A percentile compares a stretch with the other conserved stretches of the same genome.
Evolutionary conservation across 2,888 invertebrate genomes (phyloP).

Genomic region (Ophion slaviceki): DNA sequence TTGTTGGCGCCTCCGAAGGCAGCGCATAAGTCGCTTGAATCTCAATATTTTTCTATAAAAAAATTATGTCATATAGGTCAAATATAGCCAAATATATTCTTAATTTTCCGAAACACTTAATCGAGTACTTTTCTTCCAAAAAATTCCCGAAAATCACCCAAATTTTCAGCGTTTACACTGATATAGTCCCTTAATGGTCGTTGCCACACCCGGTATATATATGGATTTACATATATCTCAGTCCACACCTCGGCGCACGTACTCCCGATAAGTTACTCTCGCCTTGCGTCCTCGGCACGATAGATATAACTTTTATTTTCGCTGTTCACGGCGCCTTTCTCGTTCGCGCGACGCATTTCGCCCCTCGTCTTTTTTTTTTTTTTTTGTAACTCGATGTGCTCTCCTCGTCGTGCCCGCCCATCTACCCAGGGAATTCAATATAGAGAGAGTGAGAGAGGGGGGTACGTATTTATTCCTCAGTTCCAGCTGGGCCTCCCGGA

Average conservation of each 20-base stretch:
- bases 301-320: conserved; percentile 65
- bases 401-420: conserved; percentile 14
- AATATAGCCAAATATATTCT: too few species aligned
- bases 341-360: conserved; percentile 24
- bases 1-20: too few species aligned
- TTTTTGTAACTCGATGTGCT: conserved; percentile 29
- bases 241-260: conserved; percentile 40
- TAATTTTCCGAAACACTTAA: too few species aligned
- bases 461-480: conserved; percentile 30
- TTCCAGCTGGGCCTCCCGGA: conserved; percentile 9
- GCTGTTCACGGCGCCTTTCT: conserved; percentile 21
- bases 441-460: conserved; percentile 25
- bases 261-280: conserved; percentile 60
- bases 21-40: too few species aligned
- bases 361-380: conserved; percentile 22
- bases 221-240: not conserved
- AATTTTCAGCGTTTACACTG: too few species aligned
- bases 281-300: conserved; percentile 32
- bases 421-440: conserved; percentile 56
- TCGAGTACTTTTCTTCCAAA: too few species aligned
- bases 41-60: too few species aligned
- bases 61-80: too few species aligned
- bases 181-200: not conserved
- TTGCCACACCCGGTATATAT: not conserved
- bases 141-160: too few species aligned